Evolutionary conservation across 30 jellyfish, hydroid and myxozoan genomes (phyloP), one percentile per base, ranked within the genome.

Genomic region (Cassiopea xamachana): DNA sequence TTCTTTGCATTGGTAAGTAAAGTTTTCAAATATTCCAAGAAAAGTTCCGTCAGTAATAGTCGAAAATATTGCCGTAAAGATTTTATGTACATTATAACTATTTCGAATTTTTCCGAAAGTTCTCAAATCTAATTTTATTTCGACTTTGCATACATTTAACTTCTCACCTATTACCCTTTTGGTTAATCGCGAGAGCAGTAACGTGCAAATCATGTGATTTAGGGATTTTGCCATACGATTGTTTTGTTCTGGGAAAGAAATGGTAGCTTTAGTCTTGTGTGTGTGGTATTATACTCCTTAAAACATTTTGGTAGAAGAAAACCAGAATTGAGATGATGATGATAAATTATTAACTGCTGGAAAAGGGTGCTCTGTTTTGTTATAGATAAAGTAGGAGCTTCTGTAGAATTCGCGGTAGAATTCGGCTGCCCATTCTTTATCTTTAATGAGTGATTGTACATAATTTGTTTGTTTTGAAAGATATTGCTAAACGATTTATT

Each of bases 1-100:
- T 92, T 60, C 12, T 88, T 70, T 92, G 98, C 78, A 96, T 96
- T 0, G 97, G 98, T 94, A 72, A 18, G 92, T 82, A 75, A 19
- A 16, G 5, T 43, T 71, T 13, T 0, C 39, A 4, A 46, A 14
- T 39, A 17, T 48, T 45, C 44, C 39, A 27, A 27, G 39, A 27
- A 27, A 27, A 27, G 39, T 27, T 27, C 39, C 39, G 39, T 27
- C 39, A 27, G 39, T 27, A 27, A 27, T 27, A 27, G 39, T 27
- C 39, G 39, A 27, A 0, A 27, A 27, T 27, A 27, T 27, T 27
- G 39, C 39, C 39, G 0, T 27, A 77, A 43, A 55, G 64, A 55
- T 55, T 55, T 10, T 6, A 6, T 55, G 12, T 55, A 3, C 10
- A 55, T 55, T 55, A 55, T 0, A 10, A 55, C 7, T 55, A 55